phyloP scores from a whole-genome alignment of 2,113 vertebrate genomes.

The Aphyosemion australe region DNA sequence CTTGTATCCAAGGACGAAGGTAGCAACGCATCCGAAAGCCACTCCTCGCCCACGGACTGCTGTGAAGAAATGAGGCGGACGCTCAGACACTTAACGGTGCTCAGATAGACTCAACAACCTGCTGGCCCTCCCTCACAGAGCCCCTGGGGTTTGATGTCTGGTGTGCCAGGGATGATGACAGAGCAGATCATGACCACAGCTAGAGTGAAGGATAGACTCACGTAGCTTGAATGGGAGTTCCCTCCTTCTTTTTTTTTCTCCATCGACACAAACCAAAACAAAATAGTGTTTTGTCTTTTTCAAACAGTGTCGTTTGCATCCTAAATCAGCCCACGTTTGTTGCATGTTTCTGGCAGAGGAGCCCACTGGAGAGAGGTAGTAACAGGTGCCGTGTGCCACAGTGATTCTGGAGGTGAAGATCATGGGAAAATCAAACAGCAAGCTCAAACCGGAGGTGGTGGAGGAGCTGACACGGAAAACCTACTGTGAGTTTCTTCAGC shows the following conservation, averaged over 20 bases:
- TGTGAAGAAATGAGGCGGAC: slow-evolving; percentile 54
- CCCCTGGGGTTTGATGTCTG: slow-evolving; percentile 45
- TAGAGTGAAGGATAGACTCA: slow-evolving; percentile 13
- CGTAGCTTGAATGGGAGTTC: slow-evolving; percentile 45
- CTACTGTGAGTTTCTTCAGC: slow-evolving; percentile 86
- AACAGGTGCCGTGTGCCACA: slow-evolving; percentile 53
- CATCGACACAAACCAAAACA: slow-evolving; percentile 17
- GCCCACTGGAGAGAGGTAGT: slow-evolving; percentile 54
- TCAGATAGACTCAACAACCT: slow-evolving; percentile 45
- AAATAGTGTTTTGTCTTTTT: slow-evolving; percentile 14
- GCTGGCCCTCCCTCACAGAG: slow-evolving; percentile 29
- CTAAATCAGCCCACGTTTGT: slow-evolving; percentile 49
- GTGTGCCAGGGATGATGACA: slow-evolving; percentile 40
- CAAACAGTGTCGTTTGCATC: slow-evolving; percentile 1
- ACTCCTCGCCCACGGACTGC: slow-evolving; percentile 59
- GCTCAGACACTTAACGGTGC: slow-evolving; percentile 35
- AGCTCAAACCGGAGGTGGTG: slow-evolving; percentile 93
- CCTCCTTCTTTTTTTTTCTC: too few relatives aligned
- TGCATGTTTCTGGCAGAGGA: slow-evolving; percentile 67
- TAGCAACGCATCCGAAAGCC: slow-evolving; percentile 71
- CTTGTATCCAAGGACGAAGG: slow-evolving; percentile 84
- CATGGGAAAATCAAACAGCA: slow-evolving; percentile 97
- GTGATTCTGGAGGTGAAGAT: slow-evolving; percentile 66
- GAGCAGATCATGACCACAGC: slow-evolving; percentile 41
- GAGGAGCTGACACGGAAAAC: slow-evolving; percentile 93